Evolutionary conservation across 2,113 vertebrate species (phyloP).

Genomic region (Xenotilapia caudafasciata): DNA sequence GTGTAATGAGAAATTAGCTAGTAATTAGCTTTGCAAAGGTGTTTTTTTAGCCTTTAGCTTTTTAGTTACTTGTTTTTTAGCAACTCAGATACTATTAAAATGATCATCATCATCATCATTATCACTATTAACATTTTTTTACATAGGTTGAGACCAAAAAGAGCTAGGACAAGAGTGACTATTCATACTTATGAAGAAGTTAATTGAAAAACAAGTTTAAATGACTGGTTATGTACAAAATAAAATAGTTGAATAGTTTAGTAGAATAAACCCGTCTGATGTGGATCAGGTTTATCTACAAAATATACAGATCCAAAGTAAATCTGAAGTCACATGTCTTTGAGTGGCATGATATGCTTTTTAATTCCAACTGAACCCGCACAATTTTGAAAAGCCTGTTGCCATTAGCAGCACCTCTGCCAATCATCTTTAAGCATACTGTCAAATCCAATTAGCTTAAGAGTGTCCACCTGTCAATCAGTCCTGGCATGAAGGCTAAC

Average conservation of each 20-base stretch:
- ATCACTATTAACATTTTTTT: not conserved
- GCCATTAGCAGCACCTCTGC: not conserved
- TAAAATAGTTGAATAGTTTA: not conserved
- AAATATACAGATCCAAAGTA: not conserved
- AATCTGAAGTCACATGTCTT: not conserved
- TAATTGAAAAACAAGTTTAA: not conserved
- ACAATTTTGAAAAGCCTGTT: not conserved
- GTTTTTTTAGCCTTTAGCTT: not conserved
- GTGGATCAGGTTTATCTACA: not conserved
- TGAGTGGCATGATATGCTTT: not conserved
- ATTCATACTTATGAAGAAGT: not conserved
- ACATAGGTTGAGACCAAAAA: not conserved
- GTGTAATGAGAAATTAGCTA: not conserved
- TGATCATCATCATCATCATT: not conserved
- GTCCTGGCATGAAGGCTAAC: not conserved
- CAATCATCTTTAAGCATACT: slow-evolving; percentile 9
- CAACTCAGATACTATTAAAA: not conserved
- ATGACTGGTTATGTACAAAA: not conserved
- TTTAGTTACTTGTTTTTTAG: not conserved
- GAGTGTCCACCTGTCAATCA: slow-evolving; percentile 23
- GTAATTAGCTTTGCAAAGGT: not conserved
- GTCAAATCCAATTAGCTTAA: not conserved
- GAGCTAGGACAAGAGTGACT: not conserved
- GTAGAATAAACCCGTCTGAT: not conserved
- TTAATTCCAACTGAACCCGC: not conserved